These are phyloP conservation scores for Ephialtes manifestator DNA, from an alignment of 2,888 invertebrate genomes.

Conservation along the genomic window DNA sequence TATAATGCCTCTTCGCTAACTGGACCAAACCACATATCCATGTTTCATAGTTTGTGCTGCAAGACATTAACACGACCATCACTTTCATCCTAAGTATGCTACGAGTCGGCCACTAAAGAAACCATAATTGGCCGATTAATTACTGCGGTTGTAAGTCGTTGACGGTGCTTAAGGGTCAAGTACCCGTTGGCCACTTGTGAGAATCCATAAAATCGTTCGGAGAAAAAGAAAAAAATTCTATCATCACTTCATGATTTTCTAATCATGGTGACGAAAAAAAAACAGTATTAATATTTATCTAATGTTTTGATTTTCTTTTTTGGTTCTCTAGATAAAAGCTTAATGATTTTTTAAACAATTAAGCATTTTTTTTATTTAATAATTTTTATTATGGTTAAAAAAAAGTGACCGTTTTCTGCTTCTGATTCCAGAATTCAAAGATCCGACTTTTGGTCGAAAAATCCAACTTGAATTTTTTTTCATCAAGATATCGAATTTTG, in stretches of 20 bases:
- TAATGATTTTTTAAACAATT: too few relatives aligned
- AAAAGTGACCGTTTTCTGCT: too few relatives aligned
- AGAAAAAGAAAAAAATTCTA: neutral
- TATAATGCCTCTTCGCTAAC: constrained; percentile 6
- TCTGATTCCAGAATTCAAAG: too few relatives aligned
- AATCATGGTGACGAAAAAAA: too few relatives aligned
- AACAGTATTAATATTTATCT: too few relatives aligned
- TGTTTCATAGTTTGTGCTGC: constrained; percentile 45
- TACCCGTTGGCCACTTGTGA: neutral
- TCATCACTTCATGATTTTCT: neutral
- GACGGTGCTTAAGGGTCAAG: neutral
- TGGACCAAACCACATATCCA: constrained; percentile 30
- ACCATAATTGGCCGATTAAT: constrained; percentile 43
- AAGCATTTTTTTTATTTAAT: too few relatives aligned
- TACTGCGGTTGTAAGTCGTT: constrained; percentile 46
- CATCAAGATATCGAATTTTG: too few relatives aligned
- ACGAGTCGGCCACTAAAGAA: constrained; percentile 34
- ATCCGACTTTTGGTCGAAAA: too few relatives aligned
- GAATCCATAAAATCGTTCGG: neutral
- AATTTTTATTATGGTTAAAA: too few relatives aligned
- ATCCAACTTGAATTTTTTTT: too few relatives aligned
- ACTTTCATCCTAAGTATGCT: neutral
- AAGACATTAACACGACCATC: constrained; percentile 40
- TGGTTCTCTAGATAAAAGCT: too few relatives aligned
- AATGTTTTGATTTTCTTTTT: too few relatives aligned